These are phyloP conservation scores for Formicarius rufipectus DNA, from an alignment of 2,113 vertebrate species.

Conservation along the genomic window DNA sequence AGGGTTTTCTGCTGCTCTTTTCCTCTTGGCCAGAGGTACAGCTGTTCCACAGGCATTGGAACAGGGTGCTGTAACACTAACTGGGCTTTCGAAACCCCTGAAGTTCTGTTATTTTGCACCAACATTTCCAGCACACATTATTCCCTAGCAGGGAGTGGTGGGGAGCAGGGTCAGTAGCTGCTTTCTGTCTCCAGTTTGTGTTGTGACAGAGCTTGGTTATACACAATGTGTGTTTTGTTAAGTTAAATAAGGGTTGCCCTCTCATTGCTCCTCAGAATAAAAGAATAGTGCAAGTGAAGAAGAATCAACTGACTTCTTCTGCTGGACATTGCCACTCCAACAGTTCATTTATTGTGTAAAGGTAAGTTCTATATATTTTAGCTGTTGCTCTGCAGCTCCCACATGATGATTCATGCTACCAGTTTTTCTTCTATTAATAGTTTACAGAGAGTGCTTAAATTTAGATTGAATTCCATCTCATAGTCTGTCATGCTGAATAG, in stretches of 20 bases:
- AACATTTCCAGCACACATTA: rapidly evolving
- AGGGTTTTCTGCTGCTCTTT: background rate
- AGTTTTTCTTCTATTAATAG: constrained; percentile 63
- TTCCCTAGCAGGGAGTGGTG: background rate
- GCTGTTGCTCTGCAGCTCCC: constrained; percentile 54
- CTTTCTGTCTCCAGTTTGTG: background rate
- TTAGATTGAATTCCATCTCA: constrained; percentile 50
- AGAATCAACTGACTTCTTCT: background rate
- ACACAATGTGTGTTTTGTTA: background rate
- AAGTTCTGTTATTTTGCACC: background rate
- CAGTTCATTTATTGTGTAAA: constrained; percentile 35
- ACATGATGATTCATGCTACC: constrained; percentile 62
- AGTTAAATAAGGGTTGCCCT: background rate
- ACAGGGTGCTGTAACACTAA: background rate
- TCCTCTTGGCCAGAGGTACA: background rate
- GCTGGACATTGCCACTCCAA: background rate
- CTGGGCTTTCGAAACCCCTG: background rate
- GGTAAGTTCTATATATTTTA: constrained; percentile 38
- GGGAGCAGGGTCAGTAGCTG: background rate
- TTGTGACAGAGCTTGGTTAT: background rate
- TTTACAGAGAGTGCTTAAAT: constrained; percentile 44
- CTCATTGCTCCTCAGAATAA: constrained; percentile 13
- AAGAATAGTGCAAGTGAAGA: background rate
- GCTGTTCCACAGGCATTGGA: background rate
- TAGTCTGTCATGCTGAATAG: constrained; percentile 23